A percentile compares a stretch with the other conserved stretches of the same genome.
Conservation (phyloP, 1,140 invertebrate genomes). For the Condylostylus longicornis region DNA sequence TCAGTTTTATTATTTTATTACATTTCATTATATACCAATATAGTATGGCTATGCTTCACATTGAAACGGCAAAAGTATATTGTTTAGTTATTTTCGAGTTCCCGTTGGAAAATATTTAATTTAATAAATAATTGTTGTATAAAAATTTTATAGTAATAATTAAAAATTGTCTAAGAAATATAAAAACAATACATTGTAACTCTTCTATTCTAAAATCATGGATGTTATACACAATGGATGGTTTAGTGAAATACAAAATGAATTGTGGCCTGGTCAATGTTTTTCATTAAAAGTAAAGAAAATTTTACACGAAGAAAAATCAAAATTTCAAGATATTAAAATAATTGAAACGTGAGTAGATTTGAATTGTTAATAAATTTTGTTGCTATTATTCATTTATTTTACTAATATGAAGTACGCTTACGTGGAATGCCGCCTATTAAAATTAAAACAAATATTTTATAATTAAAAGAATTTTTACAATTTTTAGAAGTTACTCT, state of each 20-base stretch:
- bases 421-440: no score
- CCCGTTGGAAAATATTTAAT: no score
- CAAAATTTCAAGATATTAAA: conserved; percentile 78
- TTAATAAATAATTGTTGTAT: no score
- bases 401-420: background rate
- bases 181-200: no score
- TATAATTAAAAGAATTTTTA: conserved; percentile 5
- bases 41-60: no score
- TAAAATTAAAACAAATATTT: background rate
- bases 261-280: conserved; percentile 81
- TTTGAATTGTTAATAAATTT: background rate
- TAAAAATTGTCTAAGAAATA: no score
- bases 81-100: no score
- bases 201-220: conserved; percentile 32
- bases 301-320: conserved; percentile 67
- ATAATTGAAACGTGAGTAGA: conserved; percentile 78
- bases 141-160: no score
- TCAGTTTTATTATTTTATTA: no score
- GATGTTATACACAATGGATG: conserved; percentile 58
- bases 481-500: conserved; percentile 3
- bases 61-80: no score
- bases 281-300: conserved; percentile 80
- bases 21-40: no score
- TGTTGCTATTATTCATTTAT: background rate
- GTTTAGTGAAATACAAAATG: conserved; percentile 76